Evolutionary conservation across 1,140 invertebrate genomes (phyloP), one percentile per base, ranked within the genome.

Genomic region (Harlomillsia oculata): DNA sequence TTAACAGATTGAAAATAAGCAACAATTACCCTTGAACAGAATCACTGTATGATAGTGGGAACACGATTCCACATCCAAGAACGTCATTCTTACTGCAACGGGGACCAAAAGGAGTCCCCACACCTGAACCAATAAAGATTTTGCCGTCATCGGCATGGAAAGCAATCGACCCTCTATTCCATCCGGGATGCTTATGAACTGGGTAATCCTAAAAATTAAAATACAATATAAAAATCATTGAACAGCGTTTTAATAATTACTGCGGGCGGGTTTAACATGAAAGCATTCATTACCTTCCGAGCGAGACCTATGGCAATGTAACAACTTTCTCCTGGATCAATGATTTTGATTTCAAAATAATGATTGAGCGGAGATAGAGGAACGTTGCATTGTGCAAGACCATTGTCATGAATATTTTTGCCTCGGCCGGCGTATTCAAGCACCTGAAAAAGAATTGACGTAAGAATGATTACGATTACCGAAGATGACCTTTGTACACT

Each of bases 121-220:
- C 71, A 14, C 77, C 76, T 65, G 73, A 76, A 0, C 78, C 78
- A 53, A 77, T 71, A 69, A 80, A 80, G 52, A 80, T 72, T 70
- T 79, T 78, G 0, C 78, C 78, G 71, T 80, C 78, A 70, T 80
- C 78, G 67, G 77, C 77, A 70, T 79, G 78, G 67, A 79, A 80
- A 23, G 77, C 78, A 63, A 80, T 77, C 13, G 77, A 78, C 3
- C 76, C 77, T 69, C 73, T 72, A 65, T 78, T 77, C 78, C 78
- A 80, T 2, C 78, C 78, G 39, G 77, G 78, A 67, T 79, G 76
- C 60, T 76, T 67, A 49, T 76, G 71, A 62, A 73, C 72, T 14
- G 78, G 77, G 66, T 79, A 80, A 62, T 78, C 74, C 76, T 78
- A 58, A 68, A 49, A 32, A 29, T 34, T 48, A 55, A 14, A 26